These are phyloP conservation scores for Drosophila hydei DNA, from an alignment of 1,140 invertebrate species.

Conservation along the genomic window DNA sequence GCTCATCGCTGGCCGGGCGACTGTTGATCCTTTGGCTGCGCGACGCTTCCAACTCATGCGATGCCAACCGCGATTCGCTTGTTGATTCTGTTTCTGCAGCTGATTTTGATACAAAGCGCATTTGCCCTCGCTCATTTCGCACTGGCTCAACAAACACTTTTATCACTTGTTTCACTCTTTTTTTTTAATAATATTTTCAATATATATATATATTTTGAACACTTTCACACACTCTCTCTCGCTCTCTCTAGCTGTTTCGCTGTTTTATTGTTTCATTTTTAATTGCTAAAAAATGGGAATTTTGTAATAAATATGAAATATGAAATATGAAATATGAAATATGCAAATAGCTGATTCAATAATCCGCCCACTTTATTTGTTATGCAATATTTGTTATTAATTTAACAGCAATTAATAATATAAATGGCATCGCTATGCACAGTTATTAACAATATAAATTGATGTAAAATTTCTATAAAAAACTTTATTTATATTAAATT, in stretches of 20 bases:
- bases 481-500: no score
- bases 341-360: constrained; percentile 30
- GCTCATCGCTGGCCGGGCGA: constrained; percentile 46
- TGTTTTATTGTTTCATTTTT: constrained; percentile 5
- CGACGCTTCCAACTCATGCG: constrained; percentile 21
- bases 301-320: constrained; percentile 4
- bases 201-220: background rate
- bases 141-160: constrained; percentile 41
- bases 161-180: constrained; percentile 3
- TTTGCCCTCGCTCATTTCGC: constrained; percentile 44
- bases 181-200: constrained; percentile 1
- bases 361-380: constrained; percentile 21
- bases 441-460: no score
- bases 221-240: background rate
- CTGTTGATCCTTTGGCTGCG: constrained; percentile 55
- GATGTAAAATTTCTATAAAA: no score
- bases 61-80: constrained; percentile 34
- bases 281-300: background rate
- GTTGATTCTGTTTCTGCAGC: constrained; percentile 19
- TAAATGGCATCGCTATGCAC: constrained; percentile 1
- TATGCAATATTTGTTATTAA: constrained; percentile 56
- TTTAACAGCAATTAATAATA: constrained; percentile 49
- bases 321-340: constrained; percentile 13
- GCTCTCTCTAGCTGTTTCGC: background rate
- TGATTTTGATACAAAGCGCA: constrained; percentile 12